Conservation (phyloP, 2,888 invertebrate genomes). For the Hymenopus coronatus region DNA sequence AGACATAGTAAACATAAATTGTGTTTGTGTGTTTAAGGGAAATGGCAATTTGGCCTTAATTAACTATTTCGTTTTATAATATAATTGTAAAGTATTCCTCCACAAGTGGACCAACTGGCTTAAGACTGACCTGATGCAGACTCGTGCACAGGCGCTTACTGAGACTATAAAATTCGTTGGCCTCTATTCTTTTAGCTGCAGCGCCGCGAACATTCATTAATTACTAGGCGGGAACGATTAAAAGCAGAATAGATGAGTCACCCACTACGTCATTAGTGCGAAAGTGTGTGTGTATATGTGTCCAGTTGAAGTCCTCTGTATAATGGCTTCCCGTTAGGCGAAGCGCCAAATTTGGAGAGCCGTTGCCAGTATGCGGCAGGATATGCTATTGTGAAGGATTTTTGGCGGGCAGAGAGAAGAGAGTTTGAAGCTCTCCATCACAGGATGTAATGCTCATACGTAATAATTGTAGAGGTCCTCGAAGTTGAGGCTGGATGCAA, state of each 20-base stretch:
- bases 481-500: background rate
- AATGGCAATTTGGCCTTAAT: too few relatives aligned
- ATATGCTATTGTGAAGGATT: background rate
- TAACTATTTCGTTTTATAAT: too few relatives aligned
- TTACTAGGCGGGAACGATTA: background rate
- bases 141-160: background rate
- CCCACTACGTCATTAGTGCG: background rate
- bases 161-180: background rate
- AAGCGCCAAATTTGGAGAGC: background rate
- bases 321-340: background rate
- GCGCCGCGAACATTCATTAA: background rate
- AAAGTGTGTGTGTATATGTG: background rate
- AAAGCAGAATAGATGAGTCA: background rate
- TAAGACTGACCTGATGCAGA: background rate
- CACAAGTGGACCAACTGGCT: too few relatives aligned
- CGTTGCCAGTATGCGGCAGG: background rate
- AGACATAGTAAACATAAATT: too few relatives aligned
- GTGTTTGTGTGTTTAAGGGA: too few relatives aligned
- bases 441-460: background rate
- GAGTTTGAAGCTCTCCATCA: background rate
- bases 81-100: too few relatives aligned
- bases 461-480: background rate
- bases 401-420: background rate
- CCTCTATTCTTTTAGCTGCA: background rate
- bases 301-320: background rate